Percentiles rank a stretch among this genome's conserved stretches.
Conservation (phyloP, 2,113 vertebrate species). For the Tragelaphus scriptus region DNA sequence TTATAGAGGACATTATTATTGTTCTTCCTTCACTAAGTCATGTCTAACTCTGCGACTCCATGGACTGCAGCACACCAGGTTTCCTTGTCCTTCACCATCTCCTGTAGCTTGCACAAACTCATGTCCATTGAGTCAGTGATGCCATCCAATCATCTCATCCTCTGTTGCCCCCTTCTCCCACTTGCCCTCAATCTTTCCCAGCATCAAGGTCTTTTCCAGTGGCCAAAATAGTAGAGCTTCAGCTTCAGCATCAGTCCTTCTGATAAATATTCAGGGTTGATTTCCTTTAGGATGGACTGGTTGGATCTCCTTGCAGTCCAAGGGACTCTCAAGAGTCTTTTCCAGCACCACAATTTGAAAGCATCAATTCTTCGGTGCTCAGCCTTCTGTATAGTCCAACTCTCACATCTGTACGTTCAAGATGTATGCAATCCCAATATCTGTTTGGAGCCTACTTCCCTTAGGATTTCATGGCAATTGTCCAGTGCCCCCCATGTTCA, state of each 20-base stretch:
- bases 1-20: not conserved
- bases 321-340: not conserved
- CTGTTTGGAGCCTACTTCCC: not conserved
- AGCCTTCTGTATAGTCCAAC: not conserved
- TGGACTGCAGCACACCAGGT: not conserved
- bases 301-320: not conserved
- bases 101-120: not conserved
- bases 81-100: not conserved
- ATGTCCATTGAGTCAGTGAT: not conserved
- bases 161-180: not conserved
- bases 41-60: not conserved
- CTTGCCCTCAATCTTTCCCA: not conserved
- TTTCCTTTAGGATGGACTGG: not conserved
- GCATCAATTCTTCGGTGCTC: not conserved
- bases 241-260: not conserved
- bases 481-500: not conserved
- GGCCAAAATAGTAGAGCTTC: not conserved
- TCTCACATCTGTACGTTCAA: not conserved
- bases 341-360: not conserved
- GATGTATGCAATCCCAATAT: not conserved
- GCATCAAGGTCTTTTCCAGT: not conserved
- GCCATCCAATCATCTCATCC: not conserved
- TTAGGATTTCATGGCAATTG: not conserved
- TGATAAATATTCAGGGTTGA: not conserved
- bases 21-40: not conserved